Base-by-base conservation (phyloP, 2,888 invertebrate genomes). In the Trachelus iudaicus region DNA sequence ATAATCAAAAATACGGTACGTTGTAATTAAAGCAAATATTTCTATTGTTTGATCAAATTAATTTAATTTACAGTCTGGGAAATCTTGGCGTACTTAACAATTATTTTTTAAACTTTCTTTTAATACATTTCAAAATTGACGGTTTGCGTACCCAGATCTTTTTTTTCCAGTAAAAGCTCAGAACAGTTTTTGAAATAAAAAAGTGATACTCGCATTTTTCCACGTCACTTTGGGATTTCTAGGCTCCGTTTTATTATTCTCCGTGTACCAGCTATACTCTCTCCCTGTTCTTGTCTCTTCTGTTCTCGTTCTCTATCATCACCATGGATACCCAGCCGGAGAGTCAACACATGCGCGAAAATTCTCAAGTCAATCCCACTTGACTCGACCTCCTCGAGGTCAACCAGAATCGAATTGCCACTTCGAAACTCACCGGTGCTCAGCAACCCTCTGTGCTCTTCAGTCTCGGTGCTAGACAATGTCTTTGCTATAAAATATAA, bases 291-390 rank as follows among this genome's bases (percentile, higher is more conserved):
- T 9, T 71, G 13, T 71, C 71, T 71, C 33, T 31, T 12, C 15
- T 35, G 12, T 35, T 34, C 34, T 34, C 71, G 3, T 71, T 56
- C 71, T 71, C 33, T 56, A 23, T 23, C 74, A 13, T 74, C 74
- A 13, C 37, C 74, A 74, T 74, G 74, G 74, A 34, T 23, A 74
- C 74, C 74, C 71, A 31, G 35, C 23, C 56, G 9, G 23, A 56
- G 56, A 56, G 0, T 9, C n/a, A 37, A 74, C 74, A 74, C 74
- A 74, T 74, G 74, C 74, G 74, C 74, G 74, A 74, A 71, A n/a
- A 35, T 74, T 34, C 74, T 37, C 74, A 34, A 74, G 74, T 74
- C 35, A 35, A 74, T 74, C 74, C 74, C 35, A n/a, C 74, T 74
- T 34, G 74, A 34, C 34, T 34, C 34, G 35, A 74, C 74, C 74